These are phyloP conservation scores for Heliocidaris tuberculata DNA, from an alignment of 35 echinoderm and acorn worm species.

Conservation along the genomic window DNA sequence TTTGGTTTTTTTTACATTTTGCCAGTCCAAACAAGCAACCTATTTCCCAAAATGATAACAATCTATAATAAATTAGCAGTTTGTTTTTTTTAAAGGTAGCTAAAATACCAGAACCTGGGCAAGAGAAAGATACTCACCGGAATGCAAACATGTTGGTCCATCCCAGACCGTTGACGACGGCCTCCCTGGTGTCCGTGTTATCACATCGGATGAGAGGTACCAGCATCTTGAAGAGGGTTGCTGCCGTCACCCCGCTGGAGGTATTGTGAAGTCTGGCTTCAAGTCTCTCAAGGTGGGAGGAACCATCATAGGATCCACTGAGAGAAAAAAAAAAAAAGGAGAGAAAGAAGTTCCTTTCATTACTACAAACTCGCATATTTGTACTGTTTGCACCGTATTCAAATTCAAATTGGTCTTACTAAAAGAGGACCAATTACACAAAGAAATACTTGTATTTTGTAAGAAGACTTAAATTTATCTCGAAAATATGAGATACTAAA, in stretches of 20 bases:
- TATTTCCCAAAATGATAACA: too few species aligned
- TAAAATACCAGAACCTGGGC: background rate
- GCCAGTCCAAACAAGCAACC: too few species aligned
- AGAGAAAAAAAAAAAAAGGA: background rate
- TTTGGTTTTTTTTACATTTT: too few species aligned
- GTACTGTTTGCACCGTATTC: background rate
- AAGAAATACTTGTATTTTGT: too few species aligned
- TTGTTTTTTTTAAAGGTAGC: too few species aligned
- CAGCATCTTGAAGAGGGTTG: conserved; percentile 80
- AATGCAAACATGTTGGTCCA: conserved; percentile 86
- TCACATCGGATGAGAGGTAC: conserved; percentile 85
- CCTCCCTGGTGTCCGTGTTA: conserved; percentile 88
- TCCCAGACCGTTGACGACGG: conserved; percentile 87
- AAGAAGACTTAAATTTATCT: too few species aligned
- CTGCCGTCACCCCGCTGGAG: conserved; percentile 70
- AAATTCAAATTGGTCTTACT: too few species aligned
- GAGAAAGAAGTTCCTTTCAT: background rate
- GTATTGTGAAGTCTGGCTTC: conserved; percentile 52
- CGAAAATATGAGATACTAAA: too few species aligned
- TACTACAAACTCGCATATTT: too few species aligned
- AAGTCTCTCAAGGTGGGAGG: conserved; percentile 48
- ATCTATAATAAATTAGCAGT: too few species aligned
- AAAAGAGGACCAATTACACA: too few species aligned
- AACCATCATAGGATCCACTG: conserved; percentile 33
- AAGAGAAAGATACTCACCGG: conserved; percentile 55